Evolutionary conservation across 2,888 invertebrate species (phyloP).

Genomic region (Ellobium chinense): DNA sequence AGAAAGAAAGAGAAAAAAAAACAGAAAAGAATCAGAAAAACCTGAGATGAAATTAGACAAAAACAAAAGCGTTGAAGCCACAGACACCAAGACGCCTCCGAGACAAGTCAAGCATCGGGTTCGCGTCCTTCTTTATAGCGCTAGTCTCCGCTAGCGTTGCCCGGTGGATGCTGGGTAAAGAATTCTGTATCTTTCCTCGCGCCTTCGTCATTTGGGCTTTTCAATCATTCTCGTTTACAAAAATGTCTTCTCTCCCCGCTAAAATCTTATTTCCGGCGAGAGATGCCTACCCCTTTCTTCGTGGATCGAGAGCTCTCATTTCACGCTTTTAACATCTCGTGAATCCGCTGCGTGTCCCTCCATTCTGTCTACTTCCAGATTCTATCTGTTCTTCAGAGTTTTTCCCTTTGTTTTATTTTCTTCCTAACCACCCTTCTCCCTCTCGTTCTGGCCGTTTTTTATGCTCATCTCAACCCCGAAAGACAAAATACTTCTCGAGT

Average conservation of each 20-base stretch:
- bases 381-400: not conserved
- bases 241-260: conserved; percentile 1
- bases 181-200: conserved; percentile 22
- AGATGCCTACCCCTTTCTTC: not conserved
- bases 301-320: conserved; percentile 21
- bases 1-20: not conserved
- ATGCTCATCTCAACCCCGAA: not conserved
- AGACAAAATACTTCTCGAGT: not conserved
- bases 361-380: not conserved
- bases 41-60: conserved; percentile 28
- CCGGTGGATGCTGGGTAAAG: not conserved
- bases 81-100: conserved; percentile 21
- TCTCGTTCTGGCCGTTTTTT: not conserved
- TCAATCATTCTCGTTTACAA: conserved; percentile 19
- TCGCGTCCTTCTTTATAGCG: not conserved
- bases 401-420: not conserved
- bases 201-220: conserved; percentile 25
- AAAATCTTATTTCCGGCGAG: conserved; percentile 27
- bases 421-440: not conserved
- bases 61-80: conserved; percentile 13
- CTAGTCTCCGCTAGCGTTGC: not conserved
- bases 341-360: not conserved
- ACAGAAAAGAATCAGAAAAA: not conserved
- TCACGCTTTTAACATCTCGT: conserved; percentile 8
- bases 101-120: not conserved